These are phyloP conservation scores for Turdus rufiventris DNA, from an alignment of 2,113 vertebrate genomes.

Conservation along the genomic window DNA sequence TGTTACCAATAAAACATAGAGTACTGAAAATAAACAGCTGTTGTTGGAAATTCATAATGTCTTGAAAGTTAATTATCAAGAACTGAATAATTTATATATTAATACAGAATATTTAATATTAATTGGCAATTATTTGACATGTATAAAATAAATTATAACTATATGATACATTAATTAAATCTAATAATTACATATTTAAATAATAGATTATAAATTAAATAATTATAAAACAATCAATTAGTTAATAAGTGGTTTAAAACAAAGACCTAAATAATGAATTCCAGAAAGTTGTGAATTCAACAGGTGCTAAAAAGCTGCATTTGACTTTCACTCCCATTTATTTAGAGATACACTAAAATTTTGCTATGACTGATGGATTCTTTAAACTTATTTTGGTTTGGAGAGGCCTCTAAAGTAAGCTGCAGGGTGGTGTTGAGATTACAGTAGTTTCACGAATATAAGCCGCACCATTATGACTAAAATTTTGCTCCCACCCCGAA, in stretches of 20 bases:
- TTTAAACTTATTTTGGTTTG: neutral
- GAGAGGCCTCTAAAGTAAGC: neutral
- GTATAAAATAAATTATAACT: neutral
- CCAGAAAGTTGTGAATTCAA: neutral
- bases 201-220: neutral
- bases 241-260: neutral
- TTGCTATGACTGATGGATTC: neutral
- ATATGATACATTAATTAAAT: neutral
- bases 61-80: neutral
- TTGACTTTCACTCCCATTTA: neutral
- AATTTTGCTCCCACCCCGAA: no score
- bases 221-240: neutral
- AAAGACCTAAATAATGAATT: neutral
- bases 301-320: neutral
- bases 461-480: no score
- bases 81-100: neutral
- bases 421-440: neutral
- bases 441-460: no score
- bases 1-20: neutral
- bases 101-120: neutral
- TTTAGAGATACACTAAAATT: neutral
- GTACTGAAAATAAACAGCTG: neutral
- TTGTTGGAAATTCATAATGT: neutral
- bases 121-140: neutral
- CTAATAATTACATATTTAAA: neutral